phyloP scores from a whole-genome alignment of 2,113 vertebrate species.

The Thryonomys swinderianus region DNA sequence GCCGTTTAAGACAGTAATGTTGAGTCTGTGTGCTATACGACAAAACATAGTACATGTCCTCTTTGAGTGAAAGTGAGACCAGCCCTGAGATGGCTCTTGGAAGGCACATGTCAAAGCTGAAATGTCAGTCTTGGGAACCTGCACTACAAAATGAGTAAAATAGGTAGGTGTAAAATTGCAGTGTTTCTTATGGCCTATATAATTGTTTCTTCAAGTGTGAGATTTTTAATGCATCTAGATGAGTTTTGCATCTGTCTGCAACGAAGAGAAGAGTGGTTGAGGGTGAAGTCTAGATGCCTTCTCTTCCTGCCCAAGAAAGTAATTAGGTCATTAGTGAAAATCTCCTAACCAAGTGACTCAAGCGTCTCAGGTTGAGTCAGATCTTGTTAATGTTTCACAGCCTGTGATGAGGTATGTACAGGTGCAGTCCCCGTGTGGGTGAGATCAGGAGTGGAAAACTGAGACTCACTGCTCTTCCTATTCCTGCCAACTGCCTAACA shows the following conservation, averaged over 20 bases:
- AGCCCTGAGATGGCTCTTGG: neutral
- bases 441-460: neutral
- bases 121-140: neutral
- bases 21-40: neutral
- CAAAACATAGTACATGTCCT: neutral
- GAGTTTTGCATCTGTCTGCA: conserved; percentile 64
- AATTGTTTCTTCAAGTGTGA: conserved; percentile 6
- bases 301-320: neutral
- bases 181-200: neutral
- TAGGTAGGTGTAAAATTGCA: neutral
- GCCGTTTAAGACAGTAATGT: neutral
- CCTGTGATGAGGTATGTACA: conserved; percentile 25
- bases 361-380: neutral
- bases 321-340: conserved; percentile 42
- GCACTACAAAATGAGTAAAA: neutral
- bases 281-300: conserved; percentile 17
- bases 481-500: neutral
- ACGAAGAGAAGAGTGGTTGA: conserved; percentile 52
- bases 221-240: conserved; percentile 4
- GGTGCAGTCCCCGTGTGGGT: neutral
- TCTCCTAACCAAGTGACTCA: conserved; percentile 45
- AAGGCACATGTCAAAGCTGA: neutral
- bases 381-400: conserved; percentile 40
- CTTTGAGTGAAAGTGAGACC: neutral
- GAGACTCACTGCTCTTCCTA: conserved; percentile 32